Evolutionary conservation across 1,140 invertebrate species (phyloP).

Genomic region (Saccostrea cuccullata): DNA sequence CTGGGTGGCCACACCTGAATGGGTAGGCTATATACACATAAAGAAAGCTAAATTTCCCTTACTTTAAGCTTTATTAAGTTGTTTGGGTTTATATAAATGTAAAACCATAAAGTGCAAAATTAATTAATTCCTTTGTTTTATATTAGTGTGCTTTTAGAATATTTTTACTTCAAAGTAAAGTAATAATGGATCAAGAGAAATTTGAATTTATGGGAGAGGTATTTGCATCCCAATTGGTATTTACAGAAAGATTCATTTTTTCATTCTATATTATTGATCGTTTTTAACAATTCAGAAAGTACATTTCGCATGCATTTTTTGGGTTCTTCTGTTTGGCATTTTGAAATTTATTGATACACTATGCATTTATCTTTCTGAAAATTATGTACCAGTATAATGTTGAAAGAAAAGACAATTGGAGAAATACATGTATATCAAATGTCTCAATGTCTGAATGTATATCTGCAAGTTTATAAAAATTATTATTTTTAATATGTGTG

Average conservation of each 20-base stretch:
- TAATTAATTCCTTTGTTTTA: not conserved
- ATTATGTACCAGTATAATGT: too few relatives aligned
- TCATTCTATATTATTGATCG: not conserved
- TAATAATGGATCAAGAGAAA: constrained; percentile 16
- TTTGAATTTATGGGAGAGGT: constrained; percentile 3
- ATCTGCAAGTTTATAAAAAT: too few relatives aligned
- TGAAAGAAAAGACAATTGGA: too few relatives aligned
- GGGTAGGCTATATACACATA: constrained; percentile 82
- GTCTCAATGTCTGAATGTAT: too few relatives aligned
- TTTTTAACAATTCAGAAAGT: not conserved
- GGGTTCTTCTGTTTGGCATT: not conserved
- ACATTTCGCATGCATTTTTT: not conserved
- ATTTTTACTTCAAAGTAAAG: constrained; percentile 15
- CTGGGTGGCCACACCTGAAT: constrained; percentile 93
- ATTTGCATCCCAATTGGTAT: not conserved
- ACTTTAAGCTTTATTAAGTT: not conserved
- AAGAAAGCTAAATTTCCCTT: not conserved
- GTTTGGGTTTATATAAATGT: not conserved
- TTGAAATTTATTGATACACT: not conserved
- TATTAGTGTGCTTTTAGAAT: constrained; percentile 1
- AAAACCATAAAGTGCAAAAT: not conserved
- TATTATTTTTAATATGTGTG: too few relatives aligned
- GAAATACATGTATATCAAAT: too few relatives aligned
- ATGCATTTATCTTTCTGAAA: too few relatives aligned
- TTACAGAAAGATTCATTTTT: not conserved